A percentile compares a stretch with the other conserved stretches of the same genome.
Conservation (phyloP, 2,113 vertebrate genomes). For the Carollia perspicillata region DNA sequence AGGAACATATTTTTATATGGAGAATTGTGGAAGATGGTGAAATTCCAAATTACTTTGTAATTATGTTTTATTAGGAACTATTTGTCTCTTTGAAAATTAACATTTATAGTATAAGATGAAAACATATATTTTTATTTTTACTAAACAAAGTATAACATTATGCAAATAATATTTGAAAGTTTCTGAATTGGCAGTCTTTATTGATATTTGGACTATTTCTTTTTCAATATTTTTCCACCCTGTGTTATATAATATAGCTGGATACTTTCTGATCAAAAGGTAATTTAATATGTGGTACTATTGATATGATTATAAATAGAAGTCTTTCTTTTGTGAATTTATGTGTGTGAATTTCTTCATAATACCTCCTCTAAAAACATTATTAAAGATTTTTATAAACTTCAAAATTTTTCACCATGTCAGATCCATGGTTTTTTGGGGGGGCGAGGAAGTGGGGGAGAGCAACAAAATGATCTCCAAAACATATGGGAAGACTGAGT, state of each 20-base stretch:
- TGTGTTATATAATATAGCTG: neutral
- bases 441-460: neutral
- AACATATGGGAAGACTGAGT: constrained; percentile 14
- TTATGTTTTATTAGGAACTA: neutral
- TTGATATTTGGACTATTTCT: neutral
- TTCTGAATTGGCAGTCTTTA: neutral
- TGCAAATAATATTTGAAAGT: neutral
- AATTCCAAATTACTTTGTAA: neutral
- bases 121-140: neutral
- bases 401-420: neutral
- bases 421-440: neutral
- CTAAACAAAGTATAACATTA: neutral
- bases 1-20: neutral
- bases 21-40: neutral
- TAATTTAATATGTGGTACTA: neutral
- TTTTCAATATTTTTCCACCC: neutral
- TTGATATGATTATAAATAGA: neutral
- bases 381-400: neutral
- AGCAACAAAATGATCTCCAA: neutral
- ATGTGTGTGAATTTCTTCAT: neutral
- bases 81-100: neutral
- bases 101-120: neutral
- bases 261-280: neutral
- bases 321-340: neutral
- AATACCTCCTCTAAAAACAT: neutral